Conservation (phyloP, 1,140 invertebrate genomes). For the Tetragnatha versicolor region DNA sequence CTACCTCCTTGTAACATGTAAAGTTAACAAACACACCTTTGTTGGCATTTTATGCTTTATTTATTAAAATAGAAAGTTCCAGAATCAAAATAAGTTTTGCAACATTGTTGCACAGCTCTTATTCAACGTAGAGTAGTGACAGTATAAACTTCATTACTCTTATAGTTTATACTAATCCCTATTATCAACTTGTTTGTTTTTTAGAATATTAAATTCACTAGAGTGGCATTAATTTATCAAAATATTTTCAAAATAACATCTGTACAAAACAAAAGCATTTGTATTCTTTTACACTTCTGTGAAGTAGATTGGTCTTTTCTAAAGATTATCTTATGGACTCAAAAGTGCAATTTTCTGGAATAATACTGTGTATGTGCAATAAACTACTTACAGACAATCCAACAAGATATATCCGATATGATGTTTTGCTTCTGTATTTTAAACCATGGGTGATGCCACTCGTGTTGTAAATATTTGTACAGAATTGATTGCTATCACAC, state of each 20-base stretch:
- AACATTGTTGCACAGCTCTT: no score
- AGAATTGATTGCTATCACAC: slow-evolving; percentile 20
- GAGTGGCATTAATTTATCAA: neutral
- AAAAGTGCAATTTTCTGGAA: slow-evolving; percentile 27
- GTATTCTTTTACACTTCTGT: neutral
- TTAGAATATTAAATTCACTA: no score
- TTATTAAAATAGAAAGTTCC: no score
- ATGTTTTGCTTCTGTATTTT: neutral
- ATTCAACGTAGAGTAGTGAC: no score
- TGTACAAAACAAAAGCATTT: neutral
- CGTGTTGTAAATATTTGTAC: slow-evolving; percentile 47
- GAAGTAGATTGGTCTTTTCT: neutral
- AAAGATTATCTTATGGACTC: neutral
- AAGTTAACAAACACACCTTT: no score
- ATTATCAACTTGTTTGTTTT: no score
- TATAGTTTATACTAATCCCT: no score
- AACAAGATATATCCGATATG: neutral
- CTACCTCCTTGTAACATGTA: no score
- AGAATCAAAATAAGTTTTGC: no score
- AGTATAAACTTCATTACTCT: no score
- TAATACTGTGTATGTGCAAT: slow-evolving; percentile 32
- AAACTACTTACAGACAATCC: slow-evolving; percentile 39
- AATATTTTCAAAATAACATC: neutral
- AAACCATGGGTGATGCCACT: slow-evolving; percentile 27
- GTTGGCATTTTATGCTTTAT: no score